phyloP scores from a whole-genome alignment of 1,140 invertebrate genomes.

The Chironomus striatipennis region DNA sequence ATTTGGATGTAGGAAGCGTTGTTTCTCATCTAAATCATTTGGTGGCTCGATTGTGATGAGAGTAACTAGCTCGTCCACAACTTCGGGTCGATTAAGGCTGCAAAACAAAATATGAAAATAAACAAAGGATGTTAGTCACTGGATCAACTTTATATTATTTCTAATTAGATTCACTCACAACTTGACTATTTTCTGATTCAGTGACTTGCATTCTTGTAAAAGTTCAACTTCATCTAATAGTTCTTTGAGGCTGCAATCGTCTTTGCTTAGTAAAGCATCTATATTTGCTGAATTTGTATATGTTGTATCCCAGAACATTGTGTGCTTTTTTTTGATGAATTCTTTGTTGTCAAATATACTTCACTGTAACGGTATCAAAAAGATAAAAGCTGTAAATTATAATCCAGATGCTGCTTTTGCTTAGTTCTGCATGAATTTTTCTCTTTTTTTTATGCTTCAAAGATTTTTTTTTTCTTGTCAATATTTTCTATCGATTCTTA shows the following conservation, averaged over 20 bases:
- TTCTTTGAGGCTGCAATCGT: constrained; percentile 80
- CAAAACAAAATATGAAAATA: constrained; percentile 36
- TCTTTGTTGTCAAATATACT: not conserved
- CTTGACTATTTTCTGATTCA: constrained; percentile 84
- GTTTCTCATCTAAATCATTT: constrained; percentile 61
- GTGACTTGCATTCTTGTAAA: constrained; percentile 88
- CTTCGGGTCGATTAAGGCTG: constrained; percentile 74
- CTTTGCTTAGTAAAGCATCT: constrained; percentile 63
- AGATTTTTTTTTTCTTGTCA: not conserved
- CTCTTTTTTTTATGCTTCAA: not conserved
- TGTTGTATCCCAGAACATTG: constrained; percentile 77
- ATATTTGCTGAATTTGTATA: constrained; percentile 61
- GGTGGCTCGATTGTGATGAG: constrained; percentile 79
- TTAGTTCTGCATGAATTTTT: not conserved
- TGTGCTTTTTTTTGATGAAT: constrained; percentile 34
- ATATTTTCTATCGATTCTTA: not conserved
- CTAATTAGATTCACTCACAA: constrained; percentile 61
- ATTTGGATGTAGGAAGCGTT: constrained; percentile 83
- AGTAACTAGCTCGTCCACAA: constrained; percentile 76
- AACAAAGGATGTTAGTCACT: too few species aligned
- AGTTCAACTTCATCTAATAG: constrained; percentile 92
- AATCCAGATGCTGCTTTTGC: not conserved
- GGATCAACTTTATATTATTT: not conserved
- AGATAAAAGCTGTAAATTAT: not conserved
- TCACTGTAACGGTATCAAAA: not conserved